Base-by-base conservation (phyloP, 2,113 vertebrate species). In the Bucco capensis region DNA sequence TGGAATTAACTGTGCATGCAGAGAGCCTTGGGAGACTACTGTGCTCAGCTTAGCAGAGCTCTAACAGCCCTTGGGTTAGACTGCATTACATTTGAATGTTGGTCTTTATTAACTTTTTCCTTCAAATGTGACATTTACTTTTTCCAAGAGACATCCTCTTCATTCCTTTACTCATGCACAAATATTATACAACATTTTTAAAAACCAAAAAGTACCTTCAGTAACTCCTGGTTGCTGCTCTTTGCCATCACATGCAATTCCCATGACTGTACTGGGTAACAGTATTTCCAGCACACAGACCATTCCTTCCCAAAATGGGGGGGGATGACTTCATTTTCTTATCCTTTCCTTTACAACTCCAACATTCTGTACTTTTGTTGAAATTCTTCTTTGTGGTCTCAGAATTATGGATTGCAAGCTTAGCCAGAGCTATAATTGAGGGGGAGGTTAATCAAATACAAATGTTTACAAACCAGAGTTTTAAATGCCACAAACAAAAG, bases 391-490 rank as follows among this genome's bases (percentile, higher is more conserved):
- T 69, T 75, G 66, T 90, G 74, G 73, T 84, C 70, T 84, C 83
- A 89, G 83, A 90, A 86, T 67, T 83, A 84, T 11, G n/a, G 40
- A 86, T 28, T 83, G 37, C 22, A 64, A 82, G 35, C 53, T 75
- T 75, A 90, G 70, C 83, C 91, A 95, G 86, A 94, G 77, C 77
- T 94, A 27, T 75, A 93, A 82, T 14, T 90, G 81, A 84, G 66
- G 46, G n/a, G 53, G 57, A 93, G 92, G 65, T 82, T 90, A 93
- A 93, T 92, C 35, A 94, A 96, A 82, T 64, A 88, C 89, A 92
- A 93, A 82, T 87, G 83, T 75, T 80, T 92, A 86, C 72, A 86
- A 92, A 84, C n/a, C 24, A 47, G 64, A 77, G 31, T 67, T 88
- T 71, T 35, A 86, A 93, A 92, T n/a, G 51, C 35, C 83, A 74